Evolutionary conservation across 2,797 vertebrate genomes (phyloP).

Genomic region (Carcharodon carcharias): DNA sequence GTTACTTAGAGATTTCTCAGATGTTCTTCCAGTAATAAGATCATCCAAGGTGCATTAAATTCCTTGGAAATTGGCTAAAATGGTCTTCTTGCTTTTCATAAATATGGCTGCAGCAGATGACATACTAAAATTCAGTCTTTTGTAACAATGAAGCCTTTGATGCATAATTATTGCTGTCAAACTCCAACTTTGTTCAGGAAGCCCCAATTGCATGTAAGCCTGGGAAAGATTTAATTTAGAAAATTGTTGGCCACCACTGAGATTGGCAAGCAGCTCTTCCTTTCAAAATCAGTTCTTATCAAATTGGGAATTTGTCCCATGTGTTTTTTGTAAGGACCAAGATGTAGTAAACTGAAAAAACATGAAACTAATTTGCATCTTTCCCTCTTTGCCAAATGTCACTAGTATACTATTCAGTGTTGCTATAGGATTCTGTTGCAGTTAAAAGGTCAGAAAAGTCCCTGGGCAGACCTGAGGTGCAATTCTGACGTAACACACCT

Average conservation of each 20-base stretch:
- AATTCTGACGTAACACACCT: neutral
- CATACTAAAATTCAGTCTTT: neutral
- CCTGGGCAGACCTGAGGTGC: neutral
- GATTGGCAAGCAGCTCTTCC: neutral
- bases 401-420: neutral
- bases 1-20: neutral
- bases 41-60: neutral
- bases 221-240: conserved; percentile 7
- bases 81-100: neutral
- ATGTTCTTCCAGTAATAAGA: neutral
- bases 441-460: neutral
- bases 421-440: neutral
- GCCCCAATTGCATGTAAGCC: neutral
- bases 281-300: neutral
- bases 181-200: neutral
- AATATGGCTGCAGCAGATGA: neutral
- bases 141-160: neutral
- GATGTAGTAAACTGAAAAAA: neutral
- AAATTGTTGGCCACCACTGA: neutral
- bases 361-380: neutral
- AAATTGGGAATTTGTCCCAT: neutral
- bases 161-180: neutral
- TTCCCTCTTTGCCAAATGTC: neutral
- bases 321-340: neutral
- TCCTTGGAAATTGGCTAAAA: neutral